Evolutionary conservation across 2,113 vertebrate species (phyloP), one percentile per base, ranked within the genome.

Genomic region (Etia nguti): DNA sequence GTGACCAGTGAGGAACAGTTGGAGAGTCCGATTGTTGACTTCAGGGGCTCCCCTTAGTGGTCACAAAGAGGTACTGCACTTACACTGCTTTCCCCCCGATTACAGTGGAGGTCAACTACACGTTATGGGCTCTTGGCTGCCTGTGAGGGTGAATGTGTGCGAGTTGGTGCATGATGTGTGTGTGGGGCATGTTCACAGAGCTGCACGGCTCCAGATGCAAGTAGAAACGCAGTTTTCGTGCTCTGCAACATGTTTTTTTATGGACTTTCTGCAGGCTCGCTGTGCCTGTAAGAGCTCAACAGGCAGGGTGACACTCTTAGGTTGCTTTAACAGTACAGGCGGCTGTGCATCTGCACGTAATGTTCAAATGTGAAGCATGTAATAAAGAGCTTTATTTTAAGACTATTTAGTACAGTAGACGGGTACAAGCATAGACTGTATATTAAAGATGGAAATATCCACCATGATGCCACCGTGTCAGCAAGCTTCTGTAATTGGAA

Each of bases 1-100:
- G 75, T 2, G 80, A 68, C 82, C 83, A 22, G 50, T 36, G 87
- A 81, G 83, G 92, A 86, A 2, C 81, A 36, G 80, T 41, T 22
- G 34, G 26, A 34, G 59, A 87, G 81, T 75, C 87, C 2, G 6
- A 46, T 10, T 8, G 57, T 52, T 26, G 81, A 62, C 75, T 54
- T 62, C 5, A 18, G 70, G 82, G 84, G 15, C 68, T 26, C 57
- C 83, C 86, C 83, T 79, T 22, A 5, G 86, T 83, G 91, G 91
- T 52, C 90, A 50, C 11, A 7, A 5, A 83, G 50, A 85, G 85
- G 94, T 93, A 91, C 92, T 91, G 88, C 89, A 93, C 89, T 34
- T 80, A 88, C 73, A 84, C 84, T 82, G 85, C 81, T 90, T 81
- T 91, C 4, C 70, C 80, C 85, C 22, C 60, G 80, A 84, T 88